Percentiles rank a stretch among this genome's conserved stretches.
phyloP scores from a whole-genome alignment of 1,140 invertebrate species.

The Geopemphigus sp. region DNA sequence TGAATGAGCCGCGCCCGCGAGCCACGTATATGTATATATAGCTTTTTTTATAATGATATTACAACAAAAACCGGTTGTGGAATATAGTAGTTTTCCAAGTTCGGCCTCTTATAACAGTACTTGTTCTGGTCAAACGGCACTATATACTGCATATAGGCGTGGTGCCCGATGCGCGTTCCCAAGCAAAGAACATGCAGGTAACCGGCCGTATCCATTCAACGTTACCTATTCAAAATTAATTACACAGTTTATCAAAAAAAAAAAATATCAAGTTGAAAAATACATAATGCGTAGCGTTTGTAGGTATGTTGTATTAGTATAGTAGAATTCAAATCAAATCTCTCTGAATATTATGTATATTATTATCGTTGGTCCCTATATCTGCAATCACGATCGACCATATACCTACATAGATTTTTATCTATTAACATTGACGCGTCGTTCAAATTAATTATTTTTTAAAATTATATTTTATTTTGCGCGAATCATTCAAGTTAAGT shows the following conservation, averaged over 20 bases:
- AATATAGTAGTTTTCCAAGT: slow-evolving; percentile 40
- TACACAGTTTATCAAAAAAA: background rate
- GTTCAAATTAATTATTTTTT: too few relatives aligned
- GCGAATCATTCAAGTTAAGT: too few relatives aligned
- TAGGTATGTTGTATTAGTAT: too few relatives aligned
- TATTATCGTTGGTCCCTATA: background rate
- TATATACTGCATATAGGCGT: slow-evolving; percentile 31
- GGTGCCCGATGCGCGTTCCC: slow-evolving; percentile 25
- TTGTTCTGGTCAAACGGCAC: slow-evolving; percentile 42
- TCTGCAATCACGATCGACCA: background rate
- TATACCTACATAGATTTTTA: too few relatives aligned
- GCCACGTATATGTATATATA: slow-evolving; percentile 15
- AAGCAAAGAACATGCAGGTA: slow-evolving; percentile 30
- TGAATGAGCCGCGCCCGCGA: slow-evolving; percentile 24
- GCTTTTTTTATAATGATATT: slow-evolving; percentile 25
- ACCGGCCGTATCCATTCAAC: slow-evolving; percentile 40
- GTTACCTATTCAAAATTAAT: slow-evolving; percentile 23
- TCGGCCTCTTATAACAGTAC: slow-evolving; percentile 44
- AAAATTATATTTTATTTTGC: too few relatives aligned
- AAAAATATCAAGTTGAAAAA: background rate
- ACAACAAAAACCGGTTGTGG: slow-evolving; percentile 42
- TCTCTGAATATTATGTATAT: too few relatives aligned
- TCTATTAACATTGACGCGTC: too few relatives aligned
- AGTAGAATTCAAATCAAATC: background rate
- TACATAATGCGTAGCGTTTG: background rate